Conservation (phyloP, 1,140 invertebrate genomes). For the Bombyx mori region DNA sequence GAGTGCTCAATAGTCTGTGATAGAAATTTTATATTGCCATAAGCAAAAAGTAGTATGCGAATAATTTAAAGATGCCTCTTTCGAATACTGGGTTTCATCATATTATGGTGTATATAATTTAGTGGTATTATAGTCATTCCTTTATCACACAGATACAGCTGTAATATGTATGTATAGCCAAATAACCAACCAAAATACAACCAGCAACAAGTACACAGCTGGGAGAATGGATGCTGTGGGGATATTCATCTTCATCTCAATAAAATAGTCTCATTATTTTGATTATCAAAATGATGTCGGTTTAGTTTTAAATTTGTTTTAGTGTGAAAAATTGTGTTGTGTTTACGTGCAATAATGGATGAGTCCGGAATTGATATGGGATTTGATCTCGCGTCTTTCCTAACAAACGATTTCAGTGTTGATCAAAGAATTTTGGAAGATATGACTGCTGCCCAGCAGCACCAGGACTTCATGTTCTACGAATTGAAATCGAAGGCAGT, state of each 20-base stretch:
- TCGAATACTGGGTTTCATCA: no score
- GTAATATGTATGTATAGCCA: slow-evolving; percentile 18
- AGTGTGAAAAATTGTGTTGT: slow-evolving; percentile 59
- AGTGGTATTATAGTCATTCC: slow-evolving; percentile 41
- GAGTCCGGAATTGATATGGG: slow-evolving; percentile 82
- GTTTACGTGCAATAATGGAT: slow-evolving; percentile 65
- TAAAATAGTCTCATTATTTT: slow-evolving; percentile 44
- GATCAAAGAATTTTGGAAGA: slow-evolving; percentile 71
- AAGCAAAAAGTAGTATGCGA: no score
- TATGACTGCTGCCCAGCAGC: slow-evolving; percentile 66
- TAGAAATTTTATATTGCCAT: no score
- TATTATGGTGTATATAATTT: slow-evolving; percentile 21
- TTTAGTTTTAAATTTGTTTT: slow-evolving; percentile 28
- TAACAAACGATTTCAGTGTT: slow-evolving; percentile 71
- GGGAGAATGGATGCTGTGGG: slow-evolving; percentile 59
- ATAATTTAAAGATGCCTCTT: no score
- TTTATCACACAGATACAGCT: slow-evolving; percentile 31
- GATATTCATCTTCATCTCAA: slow-evolving; percentile 36
- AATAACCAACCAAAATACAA: slow-evolving; percentile 55
- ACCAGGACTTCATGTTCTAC: slow-evolving; percentile 79
- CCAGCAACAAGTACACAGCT: slow-evolving; percentile 65
- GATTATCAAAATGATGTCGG: slow-evolving; percentile 30
- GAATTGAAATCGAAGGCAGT: slow-evolving; percentile 77
- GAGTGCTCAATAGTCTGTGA: no score
- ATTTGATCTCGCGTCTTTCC: slow-evolving; percentile 77